Evolutionary conservation across 2,113 vertebrate species (phyloP), one percentile per base, ranked within the genome.

Genomic region (Scomber scombrus): DNA sequence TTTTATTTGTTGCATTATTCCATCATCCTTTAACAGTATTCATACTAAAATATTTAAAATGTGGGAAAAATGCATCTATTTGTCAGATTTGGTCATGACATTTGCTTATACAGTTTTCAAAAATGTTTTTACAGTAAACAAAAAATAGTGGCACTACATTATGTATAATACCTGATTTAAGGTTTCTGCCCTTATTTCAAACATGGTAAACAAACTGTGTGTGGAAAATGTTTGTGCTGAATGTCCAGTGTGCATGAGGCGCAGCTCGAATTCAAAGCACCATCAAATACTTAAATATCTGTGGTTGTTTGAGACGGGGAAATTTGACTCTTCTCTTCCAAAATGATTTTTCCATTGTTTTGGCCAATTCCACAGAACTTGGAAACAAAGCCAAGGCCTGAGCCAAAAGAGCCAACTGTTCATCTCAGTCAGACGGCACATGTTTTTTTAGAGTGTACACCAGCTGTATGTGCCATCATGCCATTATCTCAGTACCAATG

Each of bases 301-400:
- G 86, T 65, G 79, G 75, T 85, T 40, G 58, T 61, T 61, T 81
- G 68, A 81, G 63, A 45, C 5, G 29, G 10, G 46, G 62, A 87
- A 75, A 86, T 83, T 21, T 56, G 65, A 86, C 52, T 85, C 87
- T 65, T 71, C 52, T 82, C 23, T 31, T 63, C 60, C 66, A 21
- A 77, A 78, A 85, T 49, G 13, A 81, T 81, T 88, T 88, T 90
- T 90, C 86, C 82, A 57, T 85, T 90, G 84, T 82, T 79, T 88
- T 81, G 79, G 81, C 65, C 46, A 85, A 84, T 54, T 81, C 70
- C 71, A 78, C 84, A 81, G 43, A 65, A 68, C 5, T 56, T 18
- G 50, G 54, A 69, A 75, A 63, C 21, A 3, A 47, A 62, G 65
- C 77, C 64, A 81, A 85, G 45, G 16, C 16, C 47, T 0, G 34